phyloP scores from a whole-genome alignment of 2,113 vertebrate genomes.

The Scomber japonicus region DNA sequence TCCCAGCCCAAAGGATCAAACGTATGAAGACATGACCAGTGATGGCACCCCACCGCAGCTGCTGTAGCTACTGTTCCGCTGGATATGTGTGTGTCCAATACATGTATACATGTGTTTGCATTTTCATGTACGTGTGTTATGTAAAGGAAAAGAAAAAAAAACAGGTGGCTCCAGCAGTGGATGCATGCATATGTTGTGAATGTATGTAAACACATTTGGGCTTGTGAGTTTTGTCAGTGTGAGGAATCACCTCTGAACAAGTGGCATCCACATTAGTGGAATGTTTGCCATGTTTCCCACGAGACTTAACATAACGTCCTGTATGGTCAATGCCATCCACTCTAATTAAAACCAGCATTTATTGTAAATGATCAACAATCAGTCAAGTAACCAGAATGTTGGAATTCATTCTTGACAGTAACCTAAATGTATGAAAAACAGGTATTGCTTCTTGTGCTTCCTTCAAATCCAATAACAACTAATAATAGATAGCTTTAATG shows the following conservation, averaged over 20 bases:
- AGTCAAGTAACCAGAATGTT: not conserved
- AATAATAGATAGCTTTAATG: no score
- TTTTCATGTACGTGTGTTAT: conserved; percentile 26
- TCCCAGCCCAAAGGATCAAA: conserved; percentile 81
- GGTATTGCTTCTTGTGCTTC: not conserved
- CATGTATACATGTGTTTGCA: conserved; percentile 10
- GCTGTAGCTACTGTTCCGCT: conserved; percentile 67
- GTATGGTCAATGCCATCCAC: not conserved
- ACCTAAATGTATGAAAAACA: no score
- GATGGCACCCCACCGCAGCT: conserved; percentile 77
- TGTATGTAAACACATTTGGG: conserved; percentile 47
- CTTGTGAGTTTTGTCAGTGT: conserved; percentile 21
- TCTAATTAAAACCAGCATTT: not conserved
- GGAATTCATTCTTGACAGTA: not conserved
- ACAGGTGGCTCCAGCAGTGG: conserved; percentile 60
- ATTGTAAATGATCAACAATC: not conserved
- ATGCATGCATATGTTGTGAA: conserved; percentile 25
- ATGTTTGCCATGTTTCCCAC: conserved; percentile 68
- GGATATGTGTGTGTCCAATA: conserved; percentile 34
- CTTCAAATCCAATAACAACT: not conserved
- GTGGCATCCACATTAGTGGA: conserved; percentile 37
- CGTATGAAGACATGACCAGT: conserved; percentile 75
- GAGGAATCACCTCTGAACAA: conserved; percentile 28
- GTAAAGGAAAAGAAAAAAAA: conserved; percentile 10
- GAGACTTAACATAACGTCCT: conserved; percentile 16